Evolutionary conservation across 30 jellyfish, hydroid and myxozoan genomes (phyloP), one percentile per base, ranked within the genome.

Genomic region (Chrysaora quinquecirrha): DNA sequence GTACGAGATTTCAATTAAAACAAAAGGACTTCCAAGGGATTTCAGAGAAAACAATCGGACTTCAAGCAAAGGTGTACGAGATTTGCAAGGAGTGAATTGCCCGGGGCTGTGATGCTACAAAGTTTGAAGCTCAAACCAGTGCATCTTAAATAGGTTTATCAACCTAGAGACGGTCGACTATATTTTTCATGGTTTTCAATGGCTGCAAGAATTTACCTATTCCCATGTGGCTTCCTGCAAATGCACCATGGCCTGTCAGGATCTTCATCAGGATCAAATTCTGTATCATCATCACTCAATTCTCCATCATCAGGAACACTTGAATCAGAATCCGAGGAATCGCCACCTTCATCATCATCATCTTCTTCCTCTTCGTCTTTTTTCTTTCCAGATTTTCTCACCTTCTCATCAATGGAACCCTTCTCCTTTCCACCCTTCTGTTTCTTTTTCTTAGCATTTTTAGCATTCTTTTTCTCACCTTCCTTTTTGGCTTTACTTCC

Each of bases 211-310:
- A 1, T 81, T 3, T 73, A 87, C 99, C 99, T 83, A 66, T 94
- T 94, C 4, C 99, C 97, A 68, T 94, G 99, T 21, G 99, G 99
- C 70, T 76, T 82, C 34, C 87, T 83, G 69, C 99, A 94, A 49
- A 94, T 83, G 75, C 99, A 94, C 96, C 97, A 94, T 19, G 89
- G 89, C 71, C 94, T 88, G 30, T 94, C 89, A 1, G 99, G 99
- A 76, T 94, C 99, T 30, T 94, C 94, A 54, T 94, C 97, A 10
- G 99, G 99, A 61, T 94, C 99, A 78, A 94, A 94, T 18, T 94
- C 99, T 20, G 96, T 75, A 65, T 82, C 97, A 19, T 73, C 99
- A 60, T 94, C 99, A 75, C 86, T 95, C 48, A 74, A 31, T 48
- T 82, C 97, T 2, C 97, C 99, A 83, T 88, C 99, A 50, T 94